Evolutionary conservation across 2,113 vertebrate genomes (phyloP).

Genomic region (Excalfactoria chinensis): DNA sequence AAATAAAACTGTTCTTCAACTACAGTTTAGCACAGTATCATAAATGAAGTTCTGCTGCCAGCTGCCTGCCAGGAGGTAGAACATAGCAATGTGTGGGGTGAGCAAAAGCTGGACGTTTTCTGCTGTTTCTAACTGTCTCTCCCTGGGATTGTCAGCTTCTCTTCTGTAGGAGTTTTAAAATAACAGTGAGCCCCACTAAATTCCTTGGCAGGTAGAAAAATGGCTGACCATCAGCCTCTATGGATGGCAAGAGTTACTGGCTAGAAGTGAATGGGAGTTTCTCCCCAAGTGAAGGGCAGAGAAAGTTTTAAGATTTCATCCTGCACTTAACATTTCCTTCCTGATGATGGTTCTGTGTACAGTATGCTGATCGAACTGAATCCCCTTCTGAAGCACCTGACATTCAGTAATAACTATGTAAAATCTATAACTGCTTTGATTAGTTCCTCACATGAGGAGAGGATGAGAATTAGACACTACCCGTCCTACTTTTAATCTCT

Average conservation of each 20-base stretch:
- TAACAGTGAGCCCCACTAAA: neutral
- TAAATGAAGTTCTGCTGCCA: slow-evolving; percentile 19
- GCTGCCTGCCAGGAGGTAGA: neutral
- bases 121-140: neutral
- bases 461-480: neutral
- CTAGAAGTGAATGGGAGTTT: neutral
- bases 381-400: neutral
- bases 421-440: neutral
- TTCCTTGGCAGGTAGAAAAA: neutral
- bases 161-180: neutral
- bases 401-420: neutral
- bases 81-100: neutral
- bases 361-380: neutral
- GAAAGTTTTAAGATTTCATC: neutral
- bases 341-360: neutral
- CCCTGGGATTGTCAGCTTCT: neutral
- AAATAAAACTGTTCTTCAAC: neutral
- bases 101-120: neutral
- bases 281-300: accelerated
- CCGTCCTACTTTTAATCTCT: neutral
- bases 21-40: neutral
- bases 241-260: neutral
- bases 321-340: neutral
- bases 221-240: neutral
- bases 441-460: neutral